Conservation (phyloP, 2,113 vertebrate species). For the Calidris pugnax region DNA sequence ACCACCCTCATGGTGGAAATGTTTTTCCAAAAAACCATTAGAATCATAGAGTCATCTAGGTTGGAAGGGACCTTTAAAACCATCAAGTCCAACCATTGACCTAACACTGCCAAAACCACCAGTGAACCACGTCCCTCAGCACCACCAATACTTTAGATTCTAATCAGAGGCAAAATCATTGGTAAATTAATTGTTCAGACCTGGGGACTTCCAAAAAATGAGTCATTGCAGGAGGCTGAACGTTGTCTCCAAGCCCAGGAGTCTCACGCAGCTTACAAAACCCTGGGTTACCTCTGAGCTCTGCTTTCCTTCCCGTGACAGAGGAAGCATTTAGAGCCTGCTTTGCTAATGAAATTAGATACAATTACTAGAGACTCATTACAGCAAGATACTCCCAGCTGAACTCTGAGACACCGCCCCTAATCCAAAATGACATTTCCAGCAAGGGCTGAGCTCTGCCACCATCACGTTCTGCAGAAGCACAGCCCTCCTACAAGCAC, state of each 20-base stretch:
- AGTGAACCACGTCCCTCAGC: too few relatives aligned
- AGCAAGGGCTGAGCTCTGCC: too few relatives aligned
- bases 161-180: neutral
- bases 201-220: neutral
- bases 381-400: neutral
- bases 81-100: too few relatives aligned
- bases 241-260: fast-evolving
- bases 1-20: neutral
- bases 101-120: too few relatives aligned
- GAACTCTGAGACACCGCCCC: neutral
- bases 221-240: neutral
- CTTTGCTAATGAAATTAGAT: neutral
- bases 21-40: neutral
- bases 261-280: neutral
- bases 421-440: fast-evolving
- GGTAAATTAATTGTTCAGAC: neutral
- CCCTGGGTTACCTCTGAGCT: neutral
- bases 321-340: neutral
- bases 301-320: neutral
- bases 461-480: neutral
- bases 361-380: neutral
- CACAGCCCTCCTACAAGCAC: too few relatives aligned
- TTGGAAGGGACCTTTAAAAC: too few relatives aligned
- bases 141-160: neutral
- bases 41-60: too few relatives aligned